These are phyloP conservation scores for Drosophila quasianomalipes DNA, from an alignment of 2,888 invertebrate species.

Conservation along the genomic window DNA sequence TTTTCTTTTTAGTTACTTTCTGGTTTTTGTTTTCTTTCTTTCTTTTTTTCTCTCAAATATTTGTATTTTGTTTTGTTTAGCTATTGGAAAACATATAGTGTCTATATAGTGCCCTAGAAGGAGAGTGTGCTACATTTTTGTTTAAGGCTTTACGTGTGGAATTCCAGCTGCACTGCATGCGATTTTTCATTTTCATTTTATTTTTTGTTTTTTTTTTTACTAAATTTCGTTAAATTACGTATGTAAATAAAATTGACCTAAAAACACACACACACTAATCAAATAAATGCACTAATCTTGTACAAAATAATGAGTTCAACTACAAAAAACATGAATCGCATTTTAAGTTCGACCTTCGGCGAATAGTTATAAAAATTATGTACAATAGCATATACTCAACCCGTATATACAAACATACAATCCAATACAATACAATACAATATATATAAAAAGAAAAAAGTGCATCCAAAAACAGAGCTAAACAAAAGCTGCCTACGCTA, in stretches of 20 bases:
- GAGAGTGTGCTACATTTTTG: constrained; percentile 35
- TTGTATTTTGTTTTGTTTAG: constrained; percentile 16
- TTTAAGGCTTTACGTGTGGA: constrained; percentile 57
- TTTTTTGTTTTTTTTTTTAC: not conserved
- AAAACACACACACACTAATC: constrained; percentile 48
- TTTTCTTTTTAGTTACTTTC: constrained; percentile 12
- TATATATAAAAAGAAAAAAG: constrained; percentile 53
- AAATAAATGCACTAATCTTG: constrained; percentile 67
- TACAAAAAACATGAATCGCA: constrained; percentile 46
- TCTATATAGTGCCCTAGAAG: constrained; percentile 24
- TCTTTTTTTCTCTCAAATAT: not conserved
- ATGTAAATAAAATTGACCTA: constrained; percentile 64
- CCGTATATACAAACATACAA: constrained; percentile 30
- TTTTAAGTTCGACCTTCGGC: constrained; percentile 32
- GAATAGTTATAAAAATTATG: constrained; percentile 54
- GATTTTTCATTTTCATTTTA: not conserved
- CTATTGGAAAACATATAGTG: constrained; percentile 47
- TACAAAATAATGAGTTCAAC: constrained; percentile 60
- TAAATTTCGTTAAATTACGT: constrained; percentile 45
- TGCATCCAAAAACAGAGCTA: constrained; percentile 74
- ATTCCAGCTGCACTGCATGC: constrained; percentile 51
- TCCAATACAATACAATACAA: constrained; percentile 18
- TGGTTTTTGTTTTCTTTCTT: constrained; percentile 1
- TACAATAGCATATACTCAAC: constrained; percentile 40
- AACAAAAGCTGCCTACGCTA: constrained; percentile 72